A percentile compares a stretch with the other conserved stretches of the same genome.
Evolutionary conservation across 2,113 vertebrate species (phyloP).

Genomic region (Phylloscopus whistleri): DNA sequence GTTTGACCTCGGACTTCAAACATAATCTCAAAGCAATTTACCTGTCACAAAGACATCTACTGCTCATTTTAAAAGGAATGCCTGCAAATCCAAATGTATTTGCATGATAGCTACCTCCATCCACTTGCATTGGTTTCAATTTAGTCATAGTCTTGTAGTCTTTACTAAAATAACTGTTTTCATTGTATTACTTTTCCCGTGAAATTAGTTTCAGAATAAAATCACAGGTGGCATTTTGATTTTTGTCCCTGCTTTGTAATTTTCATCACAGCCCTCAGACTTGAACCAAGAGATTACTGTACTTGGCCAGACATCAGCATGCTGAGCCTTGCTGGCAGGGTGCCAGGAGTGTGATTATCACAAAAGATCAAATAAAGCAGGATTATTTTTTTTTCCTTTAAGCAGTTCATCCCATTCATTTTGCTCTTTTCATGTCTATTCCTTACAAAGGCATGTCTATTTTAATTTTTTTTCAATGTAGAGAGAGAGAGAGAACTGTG

Average conservation of each 20-base stretch:
- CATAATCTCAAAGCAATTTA: conserved; percentile 73
- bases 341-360: conserved; percentile 19
- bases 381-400: background rate
- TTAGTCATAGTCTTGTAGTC: conserved; percentile 15
- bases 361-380: conserved; percentile 54
- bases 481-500: background rate
- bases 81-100: conserved; percentile 63
- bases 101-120: conserved; percentile 52
- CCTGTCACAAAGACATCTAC: conserved; percentile 58
- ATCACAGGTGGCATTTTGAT: conserved; percentile 67
- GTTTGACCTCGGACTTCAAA: conserved; percentile 57
- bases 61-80: conserved; percentile 53
- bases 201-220: conserved; percentile 64
- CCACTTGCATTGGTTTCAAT: conserved; percentile 32
- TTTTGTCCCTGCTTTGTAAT: conserved; percentile 55
- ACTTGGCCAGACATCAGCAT: conserved; percentile 50
- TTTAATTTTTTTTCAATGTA: background rate
- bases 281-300: conserved; percentile 61
- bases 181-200: conserved; percentile 11
- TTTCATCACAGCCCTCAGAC: conserved; percentile 50
- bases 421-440: conserved; percentile 49
- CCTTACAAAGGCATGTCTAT: background rate
- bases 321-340: conserved; percentile 11
- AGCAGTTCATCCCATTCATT: conserved; percentile 37
- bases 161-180: conserved; percentile 28